These are phyloP conservation scores for Lathronympha strigana DNA, from an alignment of 2,888 invertebrate species.

Conservation along the genomic window DNA sequence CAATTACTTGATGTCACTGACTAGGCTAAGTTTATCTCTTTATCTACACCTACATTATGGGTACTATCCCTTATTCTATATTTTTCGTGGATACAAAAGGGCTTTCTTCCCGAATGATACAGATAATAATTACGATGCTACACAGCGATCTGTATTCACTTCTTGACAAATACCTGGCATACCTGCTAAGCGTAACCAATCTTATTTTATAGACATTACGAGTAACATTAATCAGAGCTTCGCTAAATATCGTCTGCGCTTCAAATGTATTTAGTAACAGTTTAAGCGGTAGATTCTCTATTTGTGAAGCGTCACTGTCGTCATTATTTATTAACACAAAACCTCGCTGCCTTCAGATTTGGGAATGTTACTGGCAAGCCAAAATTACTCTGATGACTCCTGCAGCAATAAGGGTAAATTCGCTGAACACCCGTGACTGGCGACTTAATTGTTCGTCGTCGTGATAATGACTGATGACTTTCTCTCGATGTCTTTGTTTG, in stretches of 20 bases:
- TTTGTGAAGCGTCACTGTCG: slow-evolving; percentile 48
- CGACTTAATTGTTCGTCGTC: slow-evolving; percentile 75
- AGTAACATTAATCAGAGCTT: neutral
- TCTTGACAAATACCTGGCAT: neutral
- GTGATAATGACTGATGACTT: slow-evolving; percentile 82
- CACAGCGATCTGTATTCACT: neutral
- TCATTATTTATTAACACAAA: slow-evolving; percentile 57
- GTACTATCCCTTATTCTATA: too few relatives aligned
- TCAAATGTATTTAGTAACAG: neutral
- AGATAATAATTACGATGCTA: neutral
- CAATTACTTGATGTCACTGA: too few relatives aligned
- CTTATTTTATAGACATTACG: neutral
- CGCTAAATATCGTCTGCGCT: neutral
- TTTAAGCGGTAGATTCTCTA: slow-evolving; percentile 8
- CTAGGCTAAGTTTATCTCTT: too few relatives aligned
- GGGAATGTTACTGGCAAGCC: slow-evolving; percentile 55
- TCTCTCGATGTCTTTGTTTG: slow-evolving; percentile 77
- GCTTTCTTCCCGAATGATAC: too few relatives aligned
- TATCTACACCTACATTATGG: too few relatives aligned
- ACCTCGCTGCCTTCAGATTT: slow-evolving; percentile 63
- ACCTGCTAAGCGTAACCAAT: neutral
- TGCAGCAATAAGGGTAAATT: slow-evolving; percentile 61
- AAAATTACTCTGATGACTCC: slow-evolving; percentile 37
- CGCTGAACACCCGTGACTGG: slow-evolving; percentile 78
- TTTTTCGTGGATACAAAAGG: too few relatives aligned